Conservation (phyloP, 2,113 vertebrate species). For the Engraulis encrasicolus region DNA sequence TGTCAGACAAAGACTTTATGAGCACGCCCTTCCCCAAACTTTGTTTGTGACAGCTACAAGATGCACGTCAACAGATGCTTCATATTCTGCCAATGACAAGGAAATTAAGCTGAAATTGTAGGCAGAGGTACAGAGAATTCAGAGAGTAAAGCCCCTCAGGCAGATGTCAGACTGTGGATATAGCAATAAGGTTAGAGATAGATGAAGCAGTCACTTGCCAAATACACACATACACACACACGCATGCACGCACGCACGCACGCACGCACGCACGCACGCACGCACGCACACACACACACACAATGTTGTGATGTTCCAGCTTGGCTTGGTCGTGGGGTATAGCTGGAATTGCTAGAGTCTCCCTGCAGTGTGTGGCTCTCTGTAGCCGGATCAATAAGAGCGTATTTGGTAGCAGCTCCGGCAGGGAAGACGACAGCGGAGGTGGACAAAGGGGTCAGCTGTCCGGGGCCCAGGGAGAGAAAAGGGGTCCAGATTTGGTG, state of each 20-base stretch:
- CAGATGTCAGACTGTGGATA: background rate
- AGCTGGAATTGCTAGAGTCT: conserved; percentile 18
- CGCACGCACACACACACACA: background rate
- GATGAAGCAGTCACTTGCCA: background rate
- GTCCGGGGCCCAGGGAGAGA: too few species aligned
- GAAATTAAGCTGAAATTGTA: too few species aligned
- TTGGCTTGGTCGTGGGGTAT: background rate
- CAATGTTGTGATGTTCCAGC: background rate
- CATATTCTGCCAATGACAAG: too few species aligned
- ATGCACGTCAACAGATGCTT: too few species aligned
- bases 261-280: background rate
- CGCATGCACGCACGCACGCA: background rate
- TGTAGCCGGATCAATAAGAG: conserved; percentile 55
- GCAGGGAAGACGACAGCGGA: too few species aligned
- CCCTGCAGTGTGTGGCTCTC: conserved; percentile 38
- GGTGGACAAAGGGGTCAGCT: too few species aligned
- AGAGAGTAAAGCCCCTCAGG: background rate
- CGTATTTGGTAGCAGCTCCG: conserved; percentile 50
- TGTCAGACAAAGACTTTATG: conserved; percentile 8
- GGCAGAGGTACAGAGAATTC: too few species aligned
- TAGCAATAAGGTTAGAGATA: background rate
- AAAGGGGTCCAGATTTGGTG: too few species aligned
- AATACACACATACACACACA: background rate
- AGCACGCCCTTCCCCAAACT: background rate
- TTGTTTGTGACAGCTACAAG: background rate